These are phyloP conservation scores for Bubo scandiacus DNA, from an alignment of 2,113 vertebrate genomes.

Conservation along the genomic window DNA sequence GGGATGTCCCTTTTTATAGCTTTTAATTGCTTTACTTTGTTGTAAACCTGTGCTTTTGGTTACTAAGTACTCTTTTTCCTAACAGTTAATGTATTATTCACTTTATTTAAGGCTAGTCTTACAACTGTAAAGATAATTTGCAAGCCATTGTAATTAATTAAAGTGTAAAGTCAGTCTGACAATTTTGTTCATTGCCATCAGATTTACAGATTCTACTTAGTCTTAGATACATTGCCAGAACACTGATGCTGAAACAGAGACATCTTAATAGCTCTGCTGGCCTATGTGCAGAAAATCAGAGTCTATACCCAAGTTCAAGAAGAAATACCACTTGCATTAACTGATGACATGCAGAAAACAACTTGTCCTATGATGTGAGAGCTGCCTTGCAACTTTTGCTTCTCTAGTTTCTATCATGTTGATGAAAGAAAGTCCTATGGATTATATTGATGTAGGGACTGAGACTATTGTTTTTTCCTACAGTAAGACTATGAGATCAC, in stretches of 20 bases:
- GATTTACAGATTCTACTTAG: neutral
- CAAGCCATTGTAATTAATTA: neutral
- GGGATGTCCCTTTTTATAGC: neutral
- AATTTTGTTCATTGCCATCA: neutral
- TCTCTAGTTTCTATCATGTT: neutral
- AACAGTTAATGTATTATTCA: neutral
- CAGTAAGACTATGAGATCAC: neutral
- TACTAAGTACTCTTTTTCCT: neutral
- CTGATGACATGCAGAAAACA: neutral
- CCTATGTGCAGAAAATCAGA: neutral
- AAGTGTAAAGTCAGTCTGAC: neutral
- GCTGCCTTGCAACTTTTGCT: neutral
- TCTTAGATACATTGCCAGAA: neutral
- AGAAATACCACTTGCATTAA: neutral
- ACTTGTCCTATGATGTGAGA: neutral
- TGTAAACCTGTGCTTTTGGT: neutral
- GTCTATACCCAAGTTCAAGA: neutral
- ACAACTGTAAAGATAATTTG: neutral
- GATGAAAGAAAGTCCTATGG: neutral
- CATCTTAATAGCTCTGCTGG: constrained; percentile 16
- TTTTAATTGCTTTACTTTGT: neutral
- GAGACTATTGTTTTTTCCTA: neutral
- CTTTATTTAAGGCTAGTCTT: neutral
- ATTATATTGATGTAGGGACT: neutral
- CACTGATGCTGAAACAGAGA: neutral